phyloP scores from a whole-genome alignment of 2,113 vertebrate species.

The Epinephelus lanceolatus region DNA sequence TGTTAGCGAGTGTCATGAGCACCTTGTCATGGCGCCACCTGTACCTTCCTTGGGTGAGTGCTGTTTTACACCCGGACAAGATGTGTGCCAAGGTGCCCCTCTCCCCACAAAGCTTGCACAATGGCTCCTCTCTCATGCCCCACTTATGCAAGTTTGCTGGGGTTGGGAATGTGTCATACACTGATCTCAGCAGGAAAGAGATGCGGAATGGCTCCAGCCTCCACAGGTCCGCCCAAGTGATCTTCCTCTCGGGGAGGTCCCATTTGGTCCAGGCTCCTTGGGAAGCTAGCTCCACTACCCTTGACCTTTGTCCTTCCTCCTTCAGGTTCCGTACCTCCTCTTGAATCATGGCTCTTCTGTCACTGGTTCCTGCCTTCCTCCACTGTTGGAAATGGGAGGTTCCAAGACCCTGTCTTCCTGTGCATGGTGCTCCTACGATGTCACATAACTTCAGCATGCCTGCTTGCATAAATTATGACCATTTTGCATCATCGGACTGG shows the following conservation, averaged over 20 bases:
- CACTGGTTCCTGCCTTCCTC: background rate
- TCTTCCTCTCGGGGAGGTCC: constrained; percentile 23
- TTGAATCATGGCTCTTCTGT: constrained; percentile 21
- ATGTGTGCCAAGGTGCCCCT: background rate
- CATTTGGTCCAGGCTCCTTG: constrained; percentile 41
- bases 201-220: background rate
- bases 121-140: background rate
- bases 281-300: constrained; percentile 1
- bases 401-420: background rate
- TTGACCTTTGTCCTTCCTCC: constrained; percentile 1
- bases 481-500: background rate
- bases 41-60: no score
- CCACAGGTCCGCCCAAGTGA: background rate
- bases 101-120: background rate
- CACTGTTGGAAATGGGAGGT: background rate
- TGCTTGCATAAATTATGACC: background rate
- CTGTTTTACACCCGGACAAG: no score
- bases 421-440: background rate
- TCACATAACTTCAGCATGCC: background rate
- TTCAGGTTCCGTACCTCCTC: background rate
- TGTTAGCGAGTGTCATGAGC: no score
- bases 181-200: background rate
- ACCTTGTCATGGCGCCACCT: no score
- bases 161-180: background rate
- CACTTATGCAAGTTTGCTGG: background rate